Evolutionary conservation across 2,113 vertebrate genomes (phyloP).

Genomic region (Epinephelus moara): DNA sequence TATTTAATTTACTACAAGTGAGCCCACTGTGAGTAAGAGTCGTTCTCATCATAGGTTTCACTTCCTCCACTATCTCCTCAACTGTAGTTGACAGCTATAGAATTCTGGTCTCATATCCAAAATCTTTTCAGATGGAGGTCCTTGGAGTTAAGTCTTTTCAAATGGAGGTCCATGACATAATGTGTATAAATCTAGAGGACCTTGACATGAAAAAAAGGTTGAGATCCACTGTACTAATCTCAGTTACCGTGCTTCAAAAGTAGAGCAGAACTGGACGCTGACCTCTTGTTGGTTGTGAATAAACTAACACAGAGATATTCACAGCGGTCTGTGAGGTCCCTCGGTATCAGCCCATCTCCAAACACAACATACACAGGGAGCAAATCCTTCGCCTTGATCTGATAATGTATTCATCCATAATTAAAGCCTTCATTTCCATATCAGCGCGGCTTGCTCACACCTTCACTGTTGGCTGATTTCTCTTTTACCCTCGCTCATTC

Average conservation of each 20-base stretch:
- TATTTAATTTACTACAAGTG: too few relatives aligned
- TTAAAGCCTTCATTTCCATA: slow-evolving; percentile 82
- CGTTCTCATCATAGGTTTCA: too few relatives aligned
- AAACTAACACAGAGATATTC: slow-evolving; percentile 44
- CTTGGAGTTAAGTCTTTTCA: too few relatives aligned
- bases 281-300: slow-evolving; percentile 18
- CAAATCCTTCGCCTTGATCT: slow-evolving; percentile 73
- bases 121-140: too few relatives aligned
- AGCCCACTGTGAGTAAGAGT: too few relatives aligned
- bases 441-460: slow-evolving; percentile 73
- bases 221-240: not conserved
- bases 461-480: slow-evolving; percentile 56
- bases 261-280: slow-evolving; percentile 2
- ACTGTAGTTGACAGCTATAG: too few relatives aligned
- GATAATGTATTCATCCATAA: slow-evolving; percentile 82
- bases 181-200: too few relatives aligned
- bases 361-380: slow-evolving; percentile 55
- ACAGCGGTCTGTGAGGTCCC: slow-evolving; percentile 43
- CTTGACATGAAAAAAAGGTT: too few relatives aligned
- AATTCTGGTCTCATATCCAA: too few relatives aligned
- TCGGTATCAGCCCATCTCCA: slow-evolving; percentile 53
- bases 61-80: too few relatives aligned
- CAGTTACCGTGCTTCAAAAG: not conserved
- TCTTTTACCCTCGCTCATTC: slow-evolving; percentile 27
- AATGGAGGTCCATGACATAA: too few relatives aligned